These are phyloP conservation scores for Pseudochirops cupreus DNA, from an alignment of 2,797 vertebrate species.

Conservation along the genomic window DNA sequence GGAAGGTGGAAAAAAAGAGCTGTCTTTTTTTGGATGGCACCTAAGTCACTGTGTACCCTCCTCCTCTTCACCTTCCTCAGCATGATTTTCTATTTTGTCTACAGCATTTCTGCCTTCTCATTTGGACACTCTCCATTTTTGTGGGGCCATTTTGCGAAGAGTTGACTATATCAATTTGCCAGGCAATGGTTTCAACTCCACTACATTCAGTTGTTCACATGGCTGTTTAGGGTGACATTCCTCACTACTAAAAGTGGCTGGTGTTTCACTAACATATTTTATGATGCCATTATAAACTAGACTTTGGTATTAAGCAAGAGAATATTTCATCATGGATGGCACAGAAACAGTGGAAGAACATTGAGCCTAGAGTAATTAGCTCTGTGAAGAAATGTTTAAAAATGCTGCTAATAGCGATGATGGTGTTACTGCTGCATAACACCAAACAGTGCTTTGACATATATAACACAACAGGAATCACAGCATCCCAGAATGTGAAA, in stretches of 20 bases:
- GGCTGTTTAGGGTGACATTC: constrained; percentile 27
- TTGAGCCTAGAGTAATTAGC: constrained; percentile 40
- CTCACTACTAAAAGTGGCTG: constrained; percentile 19
- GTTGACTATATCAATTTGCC: not conserved
- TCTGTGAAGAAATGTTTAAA: constrained; percentile 55
- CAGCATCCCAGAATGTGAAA: not conserved
- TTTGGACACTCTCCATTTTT: not conserved
- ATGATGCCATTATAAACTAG: constrained; percentile 29
- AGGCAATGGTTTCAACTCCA: constrained; percentile 22
- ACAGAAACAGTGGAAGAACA: constrained; percentile 29
- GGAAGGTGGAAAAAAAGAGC: not conserved
- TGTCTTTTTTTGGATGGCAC: not conserved
- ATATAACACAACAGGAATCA: constrained; percentile 22
- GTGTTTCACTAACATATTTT: constrained; percentile 46
- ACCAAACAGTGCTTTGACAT: constrained; percentile 3
- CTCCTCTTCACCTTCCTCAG: constrained; percentile 21
- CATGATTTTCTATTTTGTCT: constrained; percentile 34
- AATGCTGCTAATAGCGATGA: constrained; percentile 52
- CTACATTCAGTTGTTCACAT: constrained; percentile 28
- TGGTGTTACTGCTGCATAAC: constrained; percentile 42
- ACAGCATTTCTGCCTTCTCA: not conserved
- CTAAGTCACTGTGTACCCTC: constrained; percentile 7
- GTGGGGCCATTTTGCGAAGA: constrained; percentile 14
- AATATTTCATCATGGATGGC: constrained; percentile 44
- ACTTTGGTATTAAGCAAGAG: constrained; percentile 31